phyloP scores from a whole-genome alignment of 2,797 vertebrate genomes.

The Etheostoma perlongum region DNA sequence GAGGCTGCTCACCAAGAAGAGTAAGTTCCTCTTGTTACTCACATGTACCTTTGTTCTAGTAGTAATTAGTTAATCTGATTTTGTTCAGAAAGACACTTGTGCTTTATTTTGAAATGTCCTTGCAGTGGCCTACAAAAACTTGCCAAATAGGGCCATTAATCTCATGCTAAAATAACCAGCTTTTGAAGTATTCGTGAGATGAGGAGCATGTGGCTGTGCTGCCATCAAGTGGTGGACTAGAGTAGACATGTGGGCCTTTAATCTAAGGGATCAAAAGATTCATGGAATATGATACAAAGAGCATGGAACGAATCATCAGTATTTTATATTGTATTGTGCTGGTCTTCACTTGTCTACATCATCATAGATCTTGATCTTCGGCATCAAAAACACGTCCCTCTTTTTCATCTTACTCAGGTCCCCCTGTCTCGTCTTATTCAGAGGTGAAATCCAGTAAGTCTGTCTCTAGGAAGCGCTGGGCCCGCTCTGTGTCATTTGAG shows the following conservation, averaged over 20 bases:
- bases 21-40: conserved; percentile 80
- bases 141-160: conserved; percentile 61
- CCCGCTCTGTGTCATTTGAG: conserved; percentile 88
- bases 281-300: conserved; percentile 11
- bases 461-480: conserved; percentile 86
- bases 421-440: conserved; percentile 67
- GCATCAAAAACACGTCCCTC: conserved; percentile 10
- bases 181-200: conserved; percentile 55
- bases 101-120: conserved; percentile 65
- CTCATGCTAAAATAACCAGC: conserved; percentile 50
- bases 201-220: conserved; percentile 62
- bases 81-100: conserved; percentile 47
- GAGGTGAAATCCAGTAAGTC: conserved; percentile 88
- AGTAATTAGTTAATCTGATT: conserved; percentile 58
- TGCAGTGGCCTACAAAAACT: conserved; percentile 52
- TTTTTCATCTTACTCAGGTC: conserved; percentile 74
- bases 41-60: conserved; percentile 17
- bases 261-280: conserved; percentile 7
- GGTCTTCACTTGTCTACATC: not conserved
- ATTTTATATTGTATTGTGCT: not conserved
- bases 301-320: not conserved
- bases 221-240: conserved; percentile 76
- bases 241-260: conserved; percentile 20
- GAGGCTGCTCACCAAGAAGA: conserved; percentile 90
- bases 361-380: not conserved